Evolutionary conservation across 2,113 vertebrate species (phyloP), one percentile per base, ranked within the genome.

Genomic region (Tricholaema leucomelas): DNA sequence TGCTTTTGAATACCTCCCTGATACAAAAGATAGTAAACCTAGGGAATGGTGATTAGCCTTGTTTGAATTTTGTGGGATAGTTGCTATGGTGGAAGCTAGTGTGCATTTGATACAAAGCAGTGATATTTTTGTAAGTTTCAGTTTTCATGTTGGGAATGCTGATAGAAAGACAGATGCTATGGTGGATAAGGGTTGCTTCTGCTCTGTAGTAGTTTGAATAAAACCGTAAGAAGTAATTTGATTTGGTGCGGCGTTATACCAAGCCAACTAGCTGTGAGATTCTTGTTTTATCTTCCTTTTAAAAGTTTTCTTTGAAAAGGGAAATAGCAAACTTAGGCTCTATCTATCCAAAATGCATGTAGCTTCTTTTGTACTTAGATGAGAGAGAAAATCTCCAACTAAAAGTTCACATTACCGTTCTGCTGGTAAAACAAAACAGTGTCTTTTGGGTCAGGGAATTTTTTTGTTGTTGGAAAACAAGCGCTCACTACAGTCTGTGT

Each of bases 321-420:
- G 31, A 92, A 88, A 82, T 85, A 91, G 95, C 64, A 77, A 85
- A 88, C 5, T 59, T 94, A 54, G 93, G n/a, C 83, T 93, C 78
- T 87, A 35, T 93, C 92, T 95, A 23, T 96, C 94, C 95, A 87
- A 96, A 96, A 93, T 87, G 66, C 85, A 88, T 79, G 88, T 92
- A 92, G 88, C 65, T 95, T 67, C 82, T 95, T 95, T 93, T 93
- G 88, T 81, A 87, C 93, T 85, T 73, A 73, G 91, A 92, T 93
- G 85, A 93, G 81, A 82, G 85, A 94, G 71, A 93, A 23, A 82
- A 87, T 96, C 90, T 76, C 63, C 76, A 94, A 87, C 79, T 90
- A 94, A 90, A 96, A 71, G 73, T 83, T 90, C 81, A 63, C n/a
- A 66, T 95, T 94, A 92, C 42, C 75, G 85, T 95, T 91, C 76